These are phyloP conservation scores for Andrena chrysosceles DNA, from an alignment of 2,888 invertebrate species.

Conservation along the genomic window DNA sequence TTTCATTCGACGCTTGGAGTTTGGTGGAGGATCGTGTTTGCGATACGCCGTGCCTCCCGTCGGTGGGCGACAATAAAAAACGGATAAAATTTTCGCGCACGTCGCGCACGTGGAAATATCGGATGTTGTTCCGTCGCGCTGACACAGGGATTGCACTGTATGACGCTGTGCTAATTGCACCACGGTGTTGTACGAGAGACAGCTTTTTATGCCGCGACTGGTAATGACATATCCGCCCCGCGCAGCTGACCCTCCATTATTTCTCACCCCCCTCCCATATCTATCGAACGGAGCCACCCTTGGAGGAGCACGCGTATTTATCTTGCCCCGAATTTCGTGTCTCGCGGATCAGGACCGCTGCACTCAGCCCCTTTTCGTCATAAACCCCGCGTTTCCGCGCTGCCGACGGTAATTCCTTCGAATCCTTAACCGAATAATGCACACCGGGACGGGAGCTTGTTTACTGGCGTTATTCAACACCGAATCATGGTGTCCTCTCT, in stretches of 20 bases:
- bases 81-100: slow-evolving; percentile 58
- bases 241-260: slow-evolving; percentile 79
- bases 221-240: slow-evolving; percentile 76
- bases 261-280: slow-evolving; percentile 58
- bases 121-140: slow-evolving; percentile 51
- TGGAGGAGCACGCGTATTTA: slow-evolving; percentile 49
- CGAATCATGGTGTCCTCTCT: slow-evolving; percentile 11
- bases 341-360: slow-evolving; percentile 14
- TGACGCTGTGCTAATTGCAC: slow-evolving; percentile 70
- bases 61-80: slow-evolving; percentile 38
- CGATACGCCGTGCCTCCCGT: slow-evolving; percentile 9
- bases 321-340: slow-evolving; percentile 48
- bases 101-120: slow-evolving; percentile 48
- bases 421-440: slow-evolving; percentile 30
- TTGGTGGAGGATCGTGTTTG: slow-evolving; percentile 10
- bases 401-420: slow-evolving; percentile 19
- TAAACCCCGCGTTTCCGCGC: slow-evolving; percentile 10
- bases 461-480: background rate
- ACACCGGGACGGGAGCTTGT: slow-evolving; percentile 14
- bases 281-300: slow-evolving; percentile 57
- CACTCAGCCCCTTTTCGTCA: slow-evolving; percentile 3
- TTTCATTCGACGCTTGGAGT: background rate
- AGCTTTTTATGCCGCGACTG: slow-evolving; percentile 76
- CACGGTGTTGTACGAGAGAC: slow-evolving; percentile 63
- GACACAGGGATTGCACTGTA: slow-evolving; percentile 64